Evolutionary conservation across 2,113 vertebrate species (phyloP).

Genomic region (Lucifuga dentata): DNA sequence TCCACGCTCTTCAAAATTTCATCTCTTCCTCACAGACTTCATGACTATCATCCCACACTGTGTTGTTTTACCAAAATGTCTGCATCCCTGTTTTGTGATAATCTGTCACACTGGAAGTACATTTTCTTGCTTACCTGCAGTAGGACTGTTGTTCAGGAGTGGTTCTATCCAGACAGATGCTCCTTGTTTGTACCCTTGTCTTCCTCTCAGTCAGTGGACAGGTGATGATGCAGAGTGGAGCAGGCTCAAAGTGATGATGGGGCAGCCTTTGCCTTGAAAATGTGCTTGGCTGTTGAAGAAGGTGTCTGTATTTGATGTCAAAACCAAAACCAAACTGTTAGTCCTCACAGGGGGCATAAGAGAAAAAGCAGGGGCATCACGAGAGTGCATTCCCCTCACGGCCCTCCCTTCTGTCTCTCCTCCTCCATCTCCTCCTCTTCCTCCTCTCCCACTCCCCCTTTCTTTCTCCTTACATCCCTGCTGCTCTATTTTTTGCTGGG

Average conservation of each 20-base stretch:
- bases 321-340: slow-evolving; percentile 49
- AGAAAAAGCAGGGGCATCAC: slow-evolving; percentile 83
- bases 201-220: slow-evolving; percentile 15
- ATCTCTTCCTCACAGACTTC: slow-evolving; percentile 16
- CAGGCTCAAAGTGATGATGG: background rate
- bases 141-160: background rate
- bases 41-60: no score
- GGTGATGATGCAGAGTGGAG: slow-evolving; percentile 38
- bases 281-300: background rate
- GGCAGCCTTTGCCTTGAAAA: slow-evolving; percentile 9
- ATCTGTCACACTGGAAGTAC: background rate
- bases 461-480: slow-evolving; percentile 82
- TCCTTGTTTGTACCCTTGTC: slow-evolving; percentile 16
- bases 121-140: slow-evolving; percentile 44
- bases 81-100: slow-evolving; percentile 10
- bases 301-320: slow-evolving; percentile 20
- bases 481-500: slow-evolving; percentile 87
- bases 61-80: slow-evolving; percentile 1
- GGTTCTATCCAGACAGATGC: slow-evolving; percentile 7
- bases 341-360: slow-evolving; percentile 76
- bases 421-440: slow-evolving; percentile 75
- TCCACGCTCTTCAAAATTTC: slow-evolving; percentile 6
- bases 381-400: slow-evolving; percentile 67
- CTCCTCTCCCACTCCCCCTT: slow-evolving; percentile 75
- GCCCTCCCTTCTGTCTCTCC: slow-evolving; percentile 80